Percentiles rank a stretch among this genome's conserved stretches.
phyloP scores from a whole-genome alignment of 2,113 vertebrate genomes.

The Corythornis madagascariensis region DNA sequence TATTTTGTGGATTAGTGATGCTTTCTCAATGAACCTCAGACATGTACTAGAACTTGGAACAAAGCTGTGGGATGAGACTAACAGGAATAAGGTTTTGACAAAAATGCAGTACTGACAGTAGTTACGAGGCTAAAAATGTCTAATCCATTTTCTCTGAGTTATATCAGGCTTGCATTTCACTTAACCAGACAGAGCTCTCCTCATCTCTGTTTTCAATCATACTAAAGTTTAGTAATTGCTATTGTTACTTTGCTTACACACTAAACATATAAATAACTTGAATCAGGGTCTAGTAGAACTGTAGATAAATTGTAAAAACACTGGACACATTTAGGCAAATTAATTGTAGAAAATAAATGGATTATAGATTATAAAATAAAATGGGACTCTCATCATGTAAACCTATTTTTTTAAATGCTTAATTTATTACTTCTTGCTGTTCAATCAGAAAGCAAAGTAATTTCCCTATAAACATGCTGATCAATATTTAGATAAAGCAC shows the following conservation, averaged over 20 bases:
- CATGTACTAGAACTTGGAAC: background rate
- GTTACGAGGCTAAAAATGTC: background rate
- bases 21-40: background rate
- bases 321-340: background rate
- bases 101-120: background rate
- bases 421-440: slow-evolving; percentile 25
- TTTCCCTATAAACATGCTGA: slow-evolving; percentile 34
- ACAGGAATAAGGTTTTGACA: background rate
- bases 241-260: background rate
- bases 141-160: background rate
- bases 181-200: background rate
- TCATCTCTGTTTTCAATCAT: background rate
- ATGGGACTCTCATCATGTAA: background rate
- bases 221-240: background rate
- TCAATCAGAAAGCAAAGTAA: slow-evolving; percentile 32
- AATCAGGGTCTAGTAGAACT: background rate
- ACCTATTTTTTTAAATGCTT: slow-evolving; percentile 15
- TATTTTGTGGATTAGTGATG: background rate
- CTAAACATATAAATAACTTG: background rate
- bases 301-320: background rate
- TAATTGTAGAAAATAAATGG: slow-evolving; percentile 25
- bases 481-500: slow-evolving; percentile 68
- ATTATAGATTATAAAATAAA: slow-evolving; percentile 41
- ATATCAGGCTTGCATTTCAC: background rate
- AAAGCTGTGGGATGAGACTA: background rate